Evolutionary conservation across 2,113 vertebrate species (phyloP).

Genomic region (Eulacestoma nigropectus): DNA sequence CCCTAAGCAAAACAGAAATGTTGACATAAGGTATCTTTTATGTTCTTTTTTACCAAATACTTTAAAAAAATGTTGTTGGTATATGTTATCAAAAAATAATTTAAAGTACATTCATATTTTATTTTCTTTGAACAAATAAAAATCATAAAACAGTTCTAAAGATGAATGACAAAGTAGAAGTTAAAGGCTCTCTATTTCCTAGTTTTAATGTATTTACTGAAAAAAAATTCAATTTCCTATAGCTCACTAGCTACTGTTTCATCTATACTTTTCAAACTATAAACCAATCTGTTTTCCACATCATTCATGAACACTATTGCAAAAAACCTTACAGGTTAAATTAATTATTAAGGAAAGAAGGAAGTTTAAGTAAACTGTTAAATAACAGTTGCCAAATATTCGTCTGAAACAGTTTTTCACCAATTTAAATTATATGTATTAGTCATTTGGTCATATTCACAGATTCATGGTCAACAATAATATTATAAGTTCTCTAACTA

Average conservation of each 20-base stretch:
- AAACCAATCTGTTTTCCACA: not conserved
- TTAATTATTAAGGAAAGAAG: not conserved
- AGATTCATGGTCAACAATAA: not conserved
- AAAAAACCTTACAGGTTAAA: not conserved
- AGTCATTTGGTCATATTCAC: not conserved
- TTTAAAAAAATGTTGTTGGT: not conserved
- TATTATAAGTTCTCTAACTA: conserved; percentile 1
- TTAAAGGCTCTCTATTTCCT: not conserved
- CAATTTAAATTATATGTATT: not conserved
- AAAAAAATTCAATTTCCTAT: not conserved
- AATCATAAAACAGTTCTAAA: not conserved
- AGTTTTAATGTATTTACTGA: not conserved
- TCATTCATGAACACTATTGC: not conserved
- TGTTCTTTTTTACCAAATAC: not conserved
- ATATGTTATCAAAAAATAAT: not conserved
- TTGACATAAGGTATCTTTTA: not conserved
- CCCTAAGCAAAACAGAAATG: not conserved
- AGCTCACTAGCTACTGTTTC: not conserved
- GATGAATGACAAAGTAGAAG: not conserved
- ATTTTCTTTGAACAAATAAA: not conserved
- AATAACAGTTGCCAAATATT: not conserved
- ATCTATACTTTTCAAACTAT: not conserved
- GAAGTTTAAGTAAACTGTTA: not conserved
- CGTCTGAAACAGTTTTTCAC: not conserved
- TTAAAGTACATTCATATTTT: not conserved